Percentiles rank a stretch among this genome's conserved stretches.
phyloP scores from a whole-genome alignment of 2,797 vertebrate species.

The Lacerta agilis region DNA sequence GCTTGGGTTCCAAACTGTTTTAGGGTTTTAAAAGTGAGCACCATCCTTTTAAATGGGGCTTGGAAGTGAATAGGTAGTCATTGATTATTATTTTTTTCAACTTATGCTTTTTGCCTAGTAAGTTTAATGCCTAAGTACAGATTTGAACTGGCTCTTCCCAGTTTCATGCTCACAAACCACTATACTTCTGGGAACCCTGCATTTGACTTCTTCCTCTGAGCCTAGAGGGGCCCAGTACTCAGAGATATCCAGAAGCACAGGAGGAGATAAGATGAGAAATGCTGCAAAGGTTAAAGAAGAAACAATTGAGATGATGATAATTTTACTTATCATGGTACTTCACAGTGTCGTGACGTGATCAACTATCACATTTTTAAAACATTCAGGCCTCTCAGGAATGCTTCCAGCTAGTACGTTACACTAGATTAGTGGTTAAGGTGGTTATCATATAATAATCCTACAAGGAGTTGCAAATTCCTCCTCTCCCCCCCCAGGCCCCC shows the following conservation, averaged over 20 bases:
- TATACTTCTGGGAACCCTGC: not conserved
- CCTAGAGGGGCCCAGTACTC: no score
- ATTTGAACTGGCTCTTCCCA: not conserved
- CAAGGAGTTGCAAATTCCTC: not conserved
- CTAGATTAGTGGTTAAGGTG: not conserved
- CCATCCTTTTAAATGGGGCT: not conserved
- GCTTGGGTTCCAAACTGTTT: not conserved
- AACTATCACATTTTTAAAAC: not conserved
- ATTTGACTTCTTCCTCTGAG: not conserved
- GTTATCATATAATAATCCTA: not conserved
- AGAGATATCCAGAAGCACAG: not conserved
- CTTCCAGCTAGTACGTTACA: not conserved
- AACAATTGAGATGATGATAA: not conserved
- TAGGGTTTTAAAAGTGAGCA: not conserved
- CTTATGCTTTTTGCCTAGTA: no score
- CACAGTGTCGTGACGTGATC: no score
- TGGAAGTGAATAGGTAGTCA: not conserved
- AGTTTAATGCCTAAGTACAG: not conserved
- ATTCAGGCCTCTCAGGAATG: not conserved
- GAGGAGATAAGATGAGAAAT: not conserved
- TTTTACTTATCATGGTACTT: not conserved
- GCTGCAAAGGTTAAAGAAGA: not conserved
- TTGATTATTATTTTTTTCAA: not conserved
- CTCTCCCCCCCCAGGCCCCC: not conserved
- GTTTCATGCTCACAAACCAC: not conserved